Evolutionary conservation across 2,888 invertebrate species (phyloP).

Genomic region (Aphidius colemani): DNA sequence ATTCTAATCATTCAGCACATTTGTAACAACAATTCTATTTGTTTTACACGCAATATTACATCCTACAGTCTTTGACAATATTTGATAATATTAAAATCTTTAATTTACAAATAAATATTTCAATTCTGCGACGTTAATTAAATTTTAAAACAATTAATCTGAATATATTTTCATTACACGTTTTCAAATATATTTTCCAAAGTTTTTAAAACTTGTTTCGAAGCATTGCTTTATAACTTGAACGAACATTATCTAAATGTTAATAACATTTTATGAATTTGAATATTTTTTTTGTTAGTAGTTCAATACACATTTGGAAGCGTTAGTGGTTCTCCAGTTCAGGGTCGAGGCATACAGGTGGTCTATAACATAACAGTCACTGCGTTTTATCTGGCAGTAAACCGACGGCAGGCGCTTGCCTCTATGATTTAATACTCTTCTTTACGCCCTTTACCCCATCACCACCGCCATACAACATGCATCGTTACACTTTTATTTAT

Average conservation of each 20-base stretch:
- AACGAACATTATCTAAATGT: too few species aligned
- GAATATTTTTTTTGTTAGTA: background rate
- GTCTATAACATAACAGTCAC: slow-evolving; percentile 61
- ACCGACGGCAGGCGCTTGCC: slow-evolving; percentile 58
- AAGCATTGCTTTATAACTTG: too few species aligned
- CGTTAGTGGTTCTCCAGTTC: slow-evolving; percentile 42
- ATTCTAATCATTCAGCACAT: slow-evolving; percentile 11
- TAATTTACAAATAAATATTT: too few species aligned
- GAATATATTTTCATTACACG: slow-evolving; percentile 1
- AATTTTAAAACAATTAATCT: background rate
- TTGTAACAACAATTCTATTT: too few species aligned
- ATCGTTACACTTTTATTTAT: slow-evolving; percentile 5
- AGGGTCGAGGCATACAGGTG: slow-evolving; percentile 61
- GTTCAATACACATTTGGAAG: background rate
- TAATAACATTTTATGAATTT: slow-evolving; percentile 11
- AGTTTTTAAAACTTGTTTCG: too few species aligned
- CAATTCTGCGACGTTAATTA: too few species aligned
- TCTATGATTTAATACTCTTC: slow-evolving; percentile 60
- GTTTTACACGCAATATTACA: too few species aligned
- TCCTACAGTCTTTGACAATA: too few species aligned
- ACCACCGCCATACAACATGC: slow-evolving; percentile 19
- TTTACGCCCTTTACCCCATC: slow-evolving; percentile 36
- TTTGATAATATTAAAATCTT: too few species aligned
- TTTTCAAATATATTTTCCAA: too few species aligned
- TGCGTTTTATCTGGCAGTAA: slow-evolving; percentile 61